Conservation (phyloP, 2,113 vertebrate species). For the Coptodon bakossiorum region DNA sequence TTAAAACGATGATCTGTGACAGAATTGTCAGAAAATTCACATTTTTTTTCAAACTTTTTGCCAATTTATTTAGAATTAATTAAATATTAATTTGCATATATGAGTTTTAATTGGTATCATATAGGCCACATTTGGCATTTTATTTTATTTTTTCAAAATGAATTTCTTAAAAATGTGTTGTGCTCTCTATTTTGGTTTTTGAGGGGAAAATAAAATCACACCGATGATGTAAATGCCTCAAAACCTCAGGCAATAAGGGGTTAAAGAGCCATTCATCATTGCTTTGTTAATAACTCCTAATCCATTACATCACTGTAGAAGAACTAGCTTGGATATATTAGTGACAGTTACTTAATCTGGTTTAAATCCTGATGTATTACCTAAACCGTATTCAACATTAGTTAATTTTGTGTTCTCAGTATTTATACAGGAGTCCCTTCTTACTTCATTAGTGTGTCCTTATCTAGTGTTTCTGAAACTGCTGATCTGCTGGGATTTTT, state of each 20-base stretch:
- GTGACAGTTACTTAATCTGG: background rate
- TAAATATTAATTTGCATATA: background rate
- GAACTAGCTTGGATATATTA: background rate
- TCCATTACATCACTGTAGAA: background rate
- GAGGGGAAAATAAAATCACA: background rate
- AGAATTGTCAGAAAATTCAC: background rate
- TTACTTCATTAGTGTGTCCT: background rate
- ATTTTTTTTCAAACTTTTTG: background rate
- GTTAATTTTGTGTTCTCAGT: background rate
- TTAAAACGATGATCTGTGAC: background rate
- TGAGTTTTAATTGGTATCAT: background rate
- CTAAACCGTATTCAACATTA: rapidly evolving
- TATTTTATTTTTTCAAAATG: background rate
- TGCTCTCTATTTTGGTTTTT: background rate
- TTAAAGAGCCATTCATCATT: background rate
- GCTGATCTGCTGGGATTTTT: background rate
- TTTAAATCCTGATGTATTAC: background rate
- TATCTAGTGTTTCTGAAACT: background rate
- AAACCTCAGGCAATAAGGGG: background rate
- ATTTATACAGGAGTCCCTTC: background rate
- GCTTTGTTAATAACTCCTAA: background rate
- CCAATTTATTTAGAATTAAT: background rate
- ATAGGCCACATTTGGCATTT: background rate
- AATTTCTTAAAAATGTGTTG: background rate
- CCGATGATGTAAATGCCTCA: background rate